Evolutionary conservation across 2,797 vertebrate species (phyloP), one percentile per base, ranked within the genome.

Genomic region (Phoxinus dragarum): DNA sequence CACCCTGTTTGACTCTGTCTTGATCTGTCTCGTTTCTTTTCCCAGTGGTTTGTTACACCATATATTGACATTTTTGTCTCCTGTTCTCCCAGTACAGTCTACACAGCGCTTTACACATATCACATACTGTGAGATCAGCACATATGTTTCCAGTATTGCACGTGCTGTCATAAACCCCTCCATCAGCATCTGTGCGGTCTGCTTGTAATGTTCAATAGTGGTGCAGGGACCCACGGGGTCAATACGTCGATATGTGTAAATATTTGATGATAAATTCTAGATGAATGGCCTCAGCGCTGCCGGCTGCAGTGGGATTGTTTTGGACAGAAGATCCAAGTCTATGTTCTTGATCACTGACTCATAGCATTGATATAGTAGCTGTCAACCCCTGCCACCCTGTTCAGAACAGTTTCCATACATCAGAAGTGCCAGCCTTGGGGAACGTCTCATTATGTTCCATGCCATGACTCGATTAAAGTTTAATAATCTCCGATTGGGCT

Each of bases 381-480:
- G 38, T 76, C 86, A 54, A n/a, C 5, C 3, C 42, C 47, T 56
- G 12, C 47, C 67, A 27, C 38, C 44, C 66, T 12, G 38, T 85
- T 74, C 80, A 79, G 76, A 56, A 84, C 16, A 7, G 56, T 85
- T 84, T 86, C 52, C 74, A 81, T 87, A 77, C 27, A 44, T 85
- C 54, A 61, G 27, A 66, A 56, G 66, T 68, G 21, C 82, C 44
- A 72, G 64, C 80, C 76, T 59, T 66, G n/a, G 49, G 73, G 72
- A 86, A 36, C n/a, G 14, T 80, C 76, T 86, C 75, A 66, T 87
- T 84, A 84, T 40, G 74, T 84, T 69, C 31, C 47, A 71, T 42
- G 68, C 72, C 69, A 68, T 75, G 82, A 73, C 64, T 44, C 40
- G 17, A 88, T 90, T 89, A 89, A 90, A 88, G 64, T 90, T 87